Evolutionary conservation across 2,113 vertebrate genomes (phyloP).

Genomic region (Burhinus oedicnemus): DNA sequence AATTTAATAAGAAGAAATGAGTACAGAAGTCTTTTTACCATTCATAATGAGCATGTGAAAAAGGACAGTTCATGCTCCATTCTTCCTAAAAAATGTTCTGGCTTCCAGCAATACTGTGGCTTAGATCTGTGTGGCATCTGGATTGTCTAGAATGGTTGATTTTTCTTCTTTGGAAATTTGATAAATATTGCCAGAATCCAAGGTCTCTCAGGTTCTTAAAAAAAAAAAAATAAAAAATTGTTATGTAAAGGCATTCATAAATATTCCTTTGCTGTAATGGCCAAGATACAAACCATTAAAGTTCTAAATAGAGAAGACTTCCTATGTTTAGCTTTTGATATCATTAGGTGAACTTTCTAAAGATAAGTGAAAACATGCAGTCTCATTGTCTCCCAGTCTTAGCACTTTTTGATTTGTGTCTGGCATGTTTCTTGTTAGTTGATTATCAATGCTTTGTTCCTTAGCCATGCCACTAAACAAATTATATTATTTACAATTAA

Average conservation of each 20-base stretch:
- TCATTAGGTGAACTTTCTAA: neutral
- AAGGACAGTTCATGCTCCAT: neutral
- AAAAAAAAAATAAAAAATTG: neutral
- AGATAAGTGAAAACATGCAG: neutral
- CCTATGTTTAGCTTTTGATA: neutral
- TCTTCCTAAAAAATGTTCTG: neutral
- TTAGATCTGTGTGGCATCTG: neutral
- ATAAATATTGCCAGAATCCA: neutral
- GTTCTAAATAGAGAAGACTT: neutral
- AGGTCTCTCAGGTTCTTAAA: neutral
- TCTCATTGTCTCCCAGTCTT: neutral
- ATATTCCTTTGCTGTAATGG: neutral
- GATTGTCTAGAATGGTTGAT: neutral
- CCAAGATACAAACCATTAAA: neutral
- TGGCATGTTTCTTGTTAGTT: neutral
- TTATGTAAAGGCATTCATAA: neutral
- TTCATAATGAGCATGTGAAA: neutral
- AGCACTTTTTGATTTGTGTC: neutral
- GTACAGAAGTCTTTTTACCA: neutral
- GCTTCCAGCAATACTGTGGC: neutral
- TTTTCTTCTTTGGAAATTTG: neutral
- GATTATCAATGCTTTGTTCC: neutral
- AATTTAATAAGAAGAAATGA: slow-evolving; percentile 9
- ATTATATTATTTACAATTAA: neutral
- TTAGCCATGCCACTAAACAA: neutral